Conservation (phyloP, 2,888 invertebrate species). For the Auanema freiburgensis region DNA sequence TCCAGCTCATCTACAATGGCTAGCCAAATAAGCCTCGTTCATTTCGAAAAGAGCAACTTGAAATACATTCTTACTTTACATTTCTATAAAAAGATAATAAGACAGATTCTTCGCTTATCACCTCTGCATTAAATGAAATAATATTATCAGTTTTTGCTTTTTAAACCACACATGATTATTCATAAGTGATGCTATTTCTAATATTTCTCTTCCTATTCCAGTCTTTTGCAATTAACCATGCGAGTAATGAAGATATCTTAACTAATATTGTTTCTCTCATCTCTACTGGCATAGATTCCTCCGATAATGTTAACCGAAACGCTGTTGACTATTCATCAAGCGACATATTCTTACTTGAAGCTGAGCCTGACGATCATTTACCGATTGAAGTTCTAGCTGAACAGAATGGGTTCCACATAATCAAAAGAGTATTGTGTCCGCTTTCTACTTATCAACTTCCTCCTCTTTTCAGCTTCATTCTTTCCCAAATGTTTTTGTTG, state of each 20-base stretch:
- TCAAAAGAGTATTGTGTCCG: conserved; percentile 6
- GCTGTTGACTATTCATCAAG: neutral
- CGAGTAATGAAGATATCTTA: neutral
- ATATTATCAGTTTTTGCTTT: no score
- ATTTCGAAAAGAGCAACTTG: no score
- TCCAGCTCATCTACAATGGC: conserved; percentile 61
- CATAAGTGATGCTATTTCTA: no score
- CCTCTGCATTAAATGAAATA: no score
- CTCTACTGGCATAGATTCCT: no score
- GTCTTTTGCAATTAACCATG: no score
- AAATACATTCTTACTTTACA: no score
- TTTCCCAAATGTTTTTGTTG: conserved; percentile 16
- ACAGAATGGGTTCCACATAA: conserved; percentile 6
- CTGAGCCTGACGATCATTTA: neutral
- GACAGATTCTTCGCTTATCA: no score
- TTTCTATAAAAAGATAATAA: no score
- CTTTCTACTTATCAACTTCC: neutral
- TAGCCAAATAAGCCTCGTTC: conserved; percentile 42
- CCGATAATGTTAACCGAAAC: neutral
- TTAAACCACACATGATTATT: no score
- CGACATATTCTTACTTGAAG: neutral
- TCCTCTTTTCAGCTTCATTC: conserved; percentile 16
- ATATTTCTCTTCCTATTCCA: no score
- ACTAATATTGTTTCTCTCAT: neutral
- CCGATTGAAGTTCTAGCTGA: conserved; percentile 9